These are phyloP conservation scores for Parnassius mnemosyne DNA, from an alignment of 2,888 invertebrate species.

Conservation along the genomic window DNA sequence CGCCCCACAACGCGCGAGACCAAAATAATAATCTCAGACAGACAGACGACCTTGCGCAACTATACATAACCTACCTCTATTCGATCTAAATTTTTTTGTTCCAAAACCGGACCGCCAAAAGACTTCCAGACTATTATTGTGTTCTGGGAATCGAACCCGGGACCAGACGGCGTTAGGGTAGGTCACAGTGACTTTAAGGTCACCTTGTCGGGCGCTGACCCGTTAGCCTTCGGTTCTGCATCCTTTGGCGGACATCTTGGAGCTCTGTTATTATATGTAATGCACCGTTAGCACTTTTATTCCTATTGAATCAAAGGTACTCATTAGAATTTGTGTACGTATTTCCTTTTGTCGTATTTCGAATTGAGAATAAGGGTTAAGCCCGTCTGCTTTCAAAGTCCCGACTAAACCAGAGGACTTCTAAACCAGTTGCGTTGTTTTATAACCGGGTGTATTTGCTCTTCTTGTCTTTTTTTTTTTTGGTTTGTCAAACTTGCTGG, in stretches of 20 bases:
- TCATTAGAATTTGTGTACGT: constrained; percentile 11
- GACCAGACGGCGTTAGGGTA: constrained; percentile 53
- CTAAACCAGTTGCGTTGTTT: too few relatives aligned
- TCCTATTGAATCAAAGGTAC: constrained; percentile 11
- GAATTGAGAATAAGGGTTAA: constrained; percentile 6
- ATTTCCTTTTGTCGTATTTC: constrained; percentile 6
- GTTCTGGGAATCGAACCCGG: constrained; percentile 60
- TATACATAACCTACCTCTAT: constrained; percentile 36
- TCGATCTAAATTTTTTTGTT: constrained; percentile 32
- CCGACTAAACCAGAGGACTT: too few relatives aligned
- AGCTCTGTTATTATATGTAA: constrained; percentile 17
- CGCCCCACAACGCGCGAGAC: constrained; percentile 15
- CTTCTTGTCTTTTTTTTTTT: neutral
- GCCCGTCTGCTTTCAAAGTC: neutral
- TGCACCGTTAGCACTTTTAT: constrained; percentile 30
- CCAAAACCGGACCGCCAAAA: constrained; percentile 38
- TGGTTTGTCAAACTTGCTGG: neutral
- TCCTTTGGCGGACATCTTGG: constrained; percentile 20
- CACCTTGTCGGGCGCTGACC: constrained; percentile 69
- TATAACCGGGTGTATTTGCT: neutral
- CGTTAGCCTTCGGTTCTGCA: constrained; percentile 35
- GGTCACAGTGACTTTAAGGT: constrained; percentile 66
- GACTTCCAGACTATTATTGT: constrained; percentile 49
- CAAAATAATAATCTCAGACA: constrained; percentile 21
- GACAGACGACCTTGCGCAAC: constrained; percentile 31